These are phyloP conservation scores for Sarcoramphus papa DNA, from an alignment of 2,797 vertebrate genomes.

Conservation along the genomic window DNA sequence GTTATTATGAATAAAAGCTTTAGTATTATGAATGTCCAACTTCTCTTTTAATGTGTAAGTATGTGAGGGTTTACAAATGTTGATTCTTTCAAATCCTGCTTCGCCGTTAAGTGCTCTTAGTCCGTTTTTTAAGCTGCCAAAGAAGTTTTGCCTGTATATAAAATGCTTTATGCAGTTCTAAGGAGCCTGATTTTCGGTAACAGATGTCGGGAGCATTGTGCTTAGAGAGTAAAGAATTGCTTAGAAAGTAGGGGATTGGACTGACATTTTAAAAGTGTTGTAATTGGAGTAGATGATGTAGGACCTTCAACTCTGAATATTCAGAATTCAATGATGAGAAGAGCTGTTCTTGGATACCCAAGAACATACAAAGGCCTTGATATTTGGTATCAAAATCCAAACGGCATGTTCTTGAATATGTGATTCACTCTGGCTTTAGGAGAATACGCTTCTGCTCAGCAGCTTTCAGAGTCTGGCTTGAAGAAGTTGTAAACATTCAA, in stretches of 20 bases:
- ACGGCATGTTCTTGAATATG: neutral
- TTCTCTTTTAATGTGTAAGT: neutral
- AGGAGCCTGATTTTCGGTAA: slow-evolving; percentile 12
- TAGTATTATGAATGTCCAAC: neutral
- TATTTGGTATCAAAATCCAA: neutral
- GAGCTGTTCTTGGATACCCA: neutral
- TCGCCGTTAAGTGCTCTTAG: neutral
- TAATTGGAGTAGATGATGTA: neutral
- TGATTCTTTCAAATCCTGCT: neutral
- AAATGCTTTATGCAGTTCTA: slow-evolving; percentile 6
- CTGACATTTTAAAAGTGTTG: neutral
- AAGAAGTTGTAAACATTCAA: slow-evolving; percentile 48
- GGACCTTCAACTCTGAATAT: slow-evolving; percentile 34
- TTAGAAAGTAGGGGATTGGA: neutral
- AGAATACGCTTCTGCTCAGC: neutral
- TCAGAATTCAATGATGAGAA: neutral
- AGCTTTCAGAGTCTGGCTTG: neutral
- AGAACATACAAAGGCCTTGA: neutral
- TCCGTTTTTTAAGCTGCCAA: neutral
- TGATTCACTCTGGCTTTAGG: neutral
- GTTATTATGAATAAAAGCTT: neutral
- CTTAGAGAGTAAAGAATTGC: slow-evolving; percentile 4
- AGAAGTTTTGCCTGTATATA: neutral
- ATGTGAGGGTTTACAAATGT: neutral
- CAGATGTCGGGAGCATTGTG: slow-evolving; percentile 2